Evolutionary conservation across 2,113 vertebrate genomes (phyloP).

Genomic region (Muntiacus muntjak): DNA sequence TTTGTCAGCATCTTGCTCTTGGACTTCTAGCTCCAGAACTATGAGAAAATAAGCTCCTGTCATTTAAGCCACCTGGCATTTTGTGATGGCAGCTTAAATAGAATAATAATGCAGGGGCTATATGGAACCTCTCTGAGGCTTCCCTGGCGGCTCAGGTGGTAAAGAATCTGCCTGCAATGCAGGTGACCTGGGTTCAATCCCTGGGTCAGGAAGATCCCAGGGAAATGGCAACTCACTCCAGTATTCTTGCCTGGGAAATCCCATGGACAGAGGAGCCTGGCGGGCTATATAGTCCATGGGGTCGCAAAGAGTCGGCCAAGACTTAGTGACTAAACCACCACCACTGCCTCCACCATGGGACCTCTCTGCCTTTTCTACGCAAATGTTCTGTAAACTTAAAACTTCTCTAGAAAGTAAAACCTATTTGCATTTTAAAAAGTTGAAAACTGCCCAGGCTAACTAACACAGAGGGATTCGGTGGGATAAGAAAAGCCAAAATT

Average conservation of each 20-base stretch:
- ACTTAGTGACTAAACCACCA: neutral
- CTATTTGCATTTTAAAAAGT: neutral
- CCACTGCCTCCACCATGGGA: neutral
- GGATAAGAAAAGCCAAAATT: neutral
- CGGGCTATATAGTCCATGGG: neutral
- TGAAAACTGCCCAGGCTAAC: neutral
- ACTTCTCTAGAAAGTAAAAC: neutral
- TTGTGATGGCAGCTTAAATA: neutral
- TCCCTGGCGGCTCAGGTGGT: neutral
- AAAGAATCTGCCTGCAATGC: neutral
- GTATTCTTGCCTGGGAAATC: neutral
- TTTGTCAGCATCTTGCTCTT: neutral
- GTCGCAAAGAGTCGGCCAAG: rapidly evolving
- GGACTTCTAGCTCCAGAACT: neutral
- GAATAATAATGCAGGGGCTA: neutral
- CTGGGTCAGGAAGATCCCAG: neutral
- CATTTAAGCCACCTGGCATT: neutral
- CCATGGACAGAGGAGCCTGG: neutral
- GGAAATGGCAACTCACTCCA: neutral
- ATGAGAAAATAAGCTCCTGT: neutral
- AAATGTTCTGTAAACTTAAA: neutral
- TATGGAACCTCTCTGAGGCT: neutral
- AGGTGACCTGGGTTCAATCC: neutral
- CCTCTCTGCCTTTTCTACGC: neutral
- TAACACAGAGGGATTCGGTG: neutral